Percentiles rank a stretch among this genome's conserved stretches.
Evolutionary conservation across 2,797 vertebrate genomes (phyloP).

Genomic region (Mareca penelope): DNA sequence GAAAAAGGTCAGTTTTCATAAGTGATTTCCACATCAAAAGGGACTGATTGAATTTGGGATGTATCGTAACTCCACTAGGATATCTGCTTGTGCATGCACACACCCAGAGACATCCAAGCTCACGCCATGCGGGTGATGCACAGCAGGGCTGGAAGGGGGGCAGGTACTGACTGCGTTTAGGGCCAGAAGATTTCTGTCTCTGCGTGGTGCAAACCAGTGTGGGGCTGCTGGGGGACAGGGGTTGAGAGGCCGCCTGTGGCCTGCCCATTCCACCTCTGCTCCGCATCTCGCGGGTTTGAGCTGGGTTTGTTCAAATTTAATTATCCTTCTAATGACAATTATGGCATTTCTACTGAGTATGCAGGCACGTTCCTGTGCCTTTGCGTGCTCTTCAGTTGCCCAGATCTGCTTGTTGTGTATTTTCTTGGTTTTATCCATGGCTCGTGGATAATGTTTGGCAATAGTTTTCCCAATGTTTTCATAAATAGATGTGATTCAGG

Average conservation of each 20-base stretch:
- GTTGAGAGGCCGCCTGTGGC: neutral
- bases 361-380: neutral
- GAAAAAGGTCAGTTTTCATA: neutral
- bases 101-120: rapidly evolving
- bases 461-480: neutral
- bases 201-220: rapidly evolving
- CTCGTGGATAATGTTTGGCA: neutral
- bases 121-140: neutral
- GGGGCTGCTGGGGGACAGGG: rapidly evolving
- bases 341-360: neutral
- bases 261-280: neutral
- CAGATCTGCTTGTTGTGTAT: neutral
- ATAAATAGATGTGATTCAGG: neutral
- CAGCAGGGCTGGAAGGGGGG: no score
- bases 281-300: neutral
- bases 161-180: neutral
- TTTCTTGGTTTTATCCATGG: neutral
- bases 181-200: neutral
- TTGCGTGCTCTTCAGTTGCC: rapidly evolving
- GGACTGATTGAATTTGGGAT: neutral
- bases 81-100: rapidly evolving
- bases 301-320: neutral
- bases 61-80: neutral
- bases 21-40: neutral
- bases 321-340: neutral